phyloP scores from a whole-genome alignment of 2,888 invertebrate species.

The Xanthorhoe spadicearia region DNA sequence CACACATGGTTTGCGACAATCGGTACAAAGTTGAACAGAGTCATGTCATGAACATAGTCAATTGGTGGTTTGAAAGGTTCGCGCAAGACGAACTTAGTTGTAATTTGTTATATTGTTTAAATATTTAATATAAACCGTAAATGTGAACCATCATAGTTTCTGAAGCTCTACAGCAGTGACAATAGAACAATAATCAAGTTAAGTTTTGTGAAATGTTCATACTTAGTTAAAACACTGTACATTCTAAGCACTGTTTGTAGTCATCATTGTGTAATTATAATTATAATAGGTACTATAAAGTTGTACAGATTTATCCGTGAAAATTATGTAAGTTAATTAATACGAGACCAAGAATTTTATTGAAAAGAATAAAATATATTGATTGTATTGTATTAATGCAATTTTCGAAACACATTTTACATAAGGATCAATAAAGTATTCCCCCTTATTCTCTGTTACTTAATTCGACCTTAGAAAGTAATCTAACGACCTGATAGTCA shows the following conservation, averaged over 20 bases:
- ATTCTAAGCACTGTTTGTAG: slow-evolving; percentile 62
- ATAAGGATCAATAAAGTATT: slow-evolving; percentile 84
- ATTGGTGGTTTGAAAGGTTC: slow-evolving; percentile 36
- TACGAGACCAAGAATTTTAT: slow-evolving; percentile 82
- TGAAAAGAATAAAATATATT: slow-evolving; percentile 79
- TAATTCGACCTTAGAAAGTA: neutral
- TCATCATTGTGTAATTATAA: slow-evolving; percentile 63
- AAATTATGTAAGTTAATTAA: slow-evolving; percentile 72
- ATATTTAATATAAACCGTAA: slow-evolving; percentile 38
- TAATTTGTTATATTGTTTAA: slow-evolving; percentile 43
- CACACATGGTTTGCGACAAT: slow-evolving; percentile 36
- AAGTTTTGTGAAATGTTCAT: slow-evolving; percentile 14
- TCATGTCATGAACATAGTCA: slow-evolving; percentile 31
- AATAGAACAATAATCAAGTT: slow-evolving; percentile 33
- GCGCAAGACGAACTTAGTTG: slow-evolving; percentile 16
- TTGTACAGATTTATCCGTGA: slow-evolving; percentile 76
- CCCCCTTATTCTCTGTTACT: slow-evolving; percentile 63
- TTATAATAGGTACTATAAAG: slow-evolving; percentile 56
- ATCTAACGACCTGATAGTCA: neutral
- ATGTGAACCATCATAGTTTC: slow-evolving; percentile 25
- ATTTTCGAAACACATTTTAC: slow-evolving; percentile 84
- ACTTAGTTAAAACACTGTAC: slow-evolving; percentile 59
- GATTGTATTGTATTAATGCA: slow-evolving; percentile 77
- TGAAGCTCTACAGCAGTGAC: slow-evolving; percentile 28
- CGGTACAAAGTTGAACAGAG: slow-evolving; percentile 32